A percentile compares a stretch with the other conserved stretches of the same genome.
These are phyloP conservation scores for Microhierax caerulescens DNA, from an alignment of 2,797 vertebrate species.

Conservation along the genomic window DNA sequence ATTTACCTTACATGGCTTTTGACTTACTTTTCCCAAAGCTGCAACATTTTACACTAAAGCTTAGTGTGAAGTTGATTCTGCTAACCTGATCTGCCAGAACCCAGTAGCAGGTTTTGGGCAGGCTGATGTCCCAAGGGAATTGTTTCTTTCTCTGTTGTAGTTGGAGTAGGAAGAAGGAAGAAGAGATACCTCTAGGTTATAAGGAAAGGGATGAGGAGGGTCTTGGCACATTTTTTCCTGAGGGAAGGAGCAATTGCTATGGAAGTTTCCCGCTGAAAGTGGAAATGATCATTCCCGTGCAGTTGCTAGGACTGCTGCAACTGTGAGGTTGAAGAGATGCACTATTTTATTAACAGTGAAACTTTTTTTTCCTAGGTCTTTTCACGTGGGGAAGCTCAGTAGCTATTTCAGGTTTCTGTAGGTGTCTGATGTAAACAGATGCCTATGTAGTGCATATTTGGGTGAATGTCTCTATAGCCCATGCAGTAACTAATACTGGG, in stretches of 20 bases:
- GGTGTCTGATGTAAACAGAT: neutral
- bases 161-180: neutral
- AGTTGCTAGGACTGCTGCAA: neutral
- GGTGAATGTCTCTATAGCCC: neutral
- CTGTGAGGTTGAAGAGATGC: neutral
- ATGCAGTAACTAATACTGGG: neutral
- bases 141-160: neutral
- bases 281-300: neutral
- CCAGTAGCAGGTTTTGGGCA: neutral
- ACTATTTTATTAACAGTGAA: neutral
- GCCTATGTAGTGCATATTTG: neutral
- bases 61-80: neutral
- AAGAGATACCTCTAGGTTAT: neutral
- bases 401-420: neutral
- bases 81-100: neutral
- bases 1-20: neutral
- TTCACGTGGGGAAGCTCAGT: neutral
- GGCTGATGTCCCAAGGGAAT: neutral
- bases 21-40: neutral
- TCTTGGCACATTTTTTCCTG: neutral
- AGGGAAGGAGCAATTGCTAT: neutral
- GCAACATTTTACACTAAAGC: neutral
- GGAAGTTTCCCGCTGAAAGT: neutral
- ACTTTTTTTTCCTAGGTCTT: neutral
- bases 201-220: neutral